A percentile compares a stretch with the other conserved stretches of the same genome.
phyloP scores from a whole-genome alignment of 1,140 invertebrate species.

The Lepidurus arcticus region DNA sequence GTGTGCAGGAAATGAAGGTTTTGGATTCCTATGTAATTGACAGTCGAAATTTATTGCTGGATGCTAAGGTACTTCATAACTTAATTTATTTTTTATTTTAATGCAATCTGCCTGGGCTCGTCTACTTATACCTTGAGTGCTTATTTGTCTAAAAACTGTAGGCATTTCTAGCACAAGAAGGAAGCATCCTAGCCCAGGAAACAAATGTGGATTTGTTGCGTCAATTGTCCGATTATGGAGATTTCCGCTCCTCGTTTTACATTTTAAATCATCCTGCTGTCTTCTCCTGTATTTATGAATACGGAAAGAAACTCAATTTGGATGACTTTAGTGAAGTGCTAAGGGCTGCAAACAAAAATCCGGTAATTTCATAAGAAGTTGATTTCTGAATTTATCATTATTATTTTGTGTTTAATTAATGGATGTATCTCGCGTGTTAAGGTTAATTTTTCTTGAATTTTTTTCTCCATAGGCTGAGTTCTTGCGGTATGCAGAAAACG shows the following conservation, averaged over 20 bases:
- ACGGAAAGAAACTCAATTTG: neutral
- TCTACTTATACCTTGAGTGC: neutral
- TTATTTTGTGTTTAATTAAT: neutral
- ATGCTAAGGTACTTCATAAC: neutral
- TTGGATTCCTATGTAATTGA: neutral
- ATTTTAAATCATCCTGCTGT: neutral
- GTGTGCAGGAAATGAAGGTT: neutral
- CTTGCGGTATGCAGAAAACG: too few species aligned
- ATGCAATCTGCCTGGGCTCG: neutral
- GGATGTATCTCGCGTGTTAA: neutral
- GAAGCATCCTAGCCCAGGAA: neutral
- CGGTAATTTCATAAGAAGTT: neutral
- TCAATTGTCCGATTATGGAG: neutral
- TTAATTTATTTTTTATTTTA: neutral
- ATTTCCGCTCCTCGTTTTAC: neutral
- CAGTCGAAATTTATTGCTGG: constrained; percentile 3
- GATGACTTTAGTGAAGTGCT: neutral
- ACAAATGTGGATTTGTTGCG: neutral
- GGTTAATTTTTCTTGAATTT: neutral
- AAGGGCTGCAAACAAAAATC: neutral
- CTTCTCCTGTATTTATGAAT: constrained; percentile 1
- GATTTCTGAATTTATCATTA: neutral
- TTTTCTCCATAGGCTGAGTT: too few species aligned
- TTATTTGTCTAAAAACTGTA: neutral
- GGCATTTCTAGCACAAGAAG: neutral